A percentile compares a stretch with the other conserved stretches of the same genome.
Evolutionary conservation across 2,797 vertebrate species (phyloP).

Genomic region (Hoplostethus atlanticus): DNA sequence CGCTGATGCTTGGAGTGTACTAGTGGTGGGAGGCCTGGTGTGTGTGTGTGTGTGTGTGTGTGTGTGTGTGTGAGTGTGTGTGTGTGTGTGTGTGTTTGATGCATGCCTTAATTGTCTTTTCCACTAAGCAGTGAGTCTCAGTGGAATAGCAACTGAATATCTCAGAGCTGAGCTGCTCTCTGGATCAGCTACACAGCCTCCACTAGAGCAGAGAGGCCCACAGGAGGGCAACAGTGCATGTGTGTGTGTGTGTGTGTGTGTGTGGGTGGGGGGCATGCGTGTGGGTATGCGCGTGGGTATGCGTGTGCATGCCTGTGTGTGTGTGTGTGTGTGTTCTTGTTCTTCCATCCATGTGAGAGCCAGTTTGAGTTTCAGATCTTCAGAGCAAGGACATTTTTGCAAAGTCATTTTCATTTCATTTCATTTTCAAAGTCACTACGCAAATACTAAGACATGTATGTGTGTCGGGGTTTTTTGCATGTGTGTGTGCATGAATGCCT

Average conservation of each 20-base stretch:
- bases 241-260: neutral
- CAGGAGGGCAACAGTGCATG: neutral
- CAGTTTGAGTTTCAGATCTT: neutral
- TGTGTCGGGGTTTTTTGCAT: too few relatives aligned
- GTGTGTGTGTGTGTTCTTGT: neutral
- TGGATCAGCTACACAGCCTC: neutral
- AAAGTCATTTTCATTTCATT: neutral
- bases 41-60: conserved; percentile 4
- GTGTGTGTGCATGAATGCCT: too few relatives aligned
- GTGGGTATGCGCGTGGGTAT: too few relatives aligned
- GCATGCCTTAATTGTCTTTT: conserved; percentile 9
- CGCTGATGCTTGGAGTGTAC: neutral
- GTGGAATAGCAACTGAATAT: conserved; percentile 4
- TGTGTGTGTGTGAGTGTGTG: conserved; percentile 1
- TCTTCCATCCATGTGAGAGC: too few relatives aligned
- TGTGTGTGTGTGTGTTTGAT: neutral
- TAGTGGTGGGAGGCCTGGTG: neutral
- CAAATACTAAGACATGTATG: too few relatives aligned
- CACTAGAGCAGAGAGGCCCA: neutral
- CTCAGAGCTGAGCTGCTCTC: neutral
- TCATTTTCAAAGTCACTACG: too few relatives aligned
- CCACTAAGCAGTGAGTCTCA: neutral
- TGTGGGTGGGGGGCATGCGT: neutral
- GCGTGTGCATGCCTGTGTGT: neutral
- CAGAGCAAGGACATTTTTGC: neutral